These are phyloP conservation scores for Patella pellucida DNA, from an alignment of 2,888 invertebrate species.

Conservation along the genomic window DNA sequence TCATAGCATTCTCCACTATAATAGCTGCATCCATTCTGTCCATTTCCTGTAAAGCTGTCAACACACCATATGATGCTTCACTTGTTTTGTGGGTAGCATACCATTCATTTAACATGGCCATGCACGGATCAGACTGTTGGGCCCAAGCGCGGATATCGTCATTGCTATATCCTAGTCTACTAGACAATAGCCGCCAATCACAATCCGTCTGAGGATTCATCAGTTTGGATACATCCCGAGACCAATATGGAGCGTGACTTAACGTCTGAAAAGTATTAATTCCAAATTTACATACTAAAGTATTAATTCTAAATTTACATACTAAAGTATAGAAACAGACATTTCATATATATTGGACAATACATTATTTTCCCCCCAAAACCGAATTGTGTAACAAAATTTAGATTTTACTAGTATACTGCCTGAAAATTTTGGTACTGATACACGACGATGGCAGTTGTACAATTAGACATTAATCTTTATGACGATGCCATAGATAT, in stretches of 20 bases:
- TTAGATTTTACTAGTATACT: neutral
- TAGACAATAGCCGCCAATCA: slow-evolving; percentile 66
- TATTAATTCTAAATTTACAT: neutral
- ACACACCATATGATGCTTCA: slow-evolving; percentile 48
- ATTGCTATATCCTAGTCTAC: slow-evolving; percentile 63
- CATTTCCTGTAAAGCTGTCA: slow-evolving; percentile 64
- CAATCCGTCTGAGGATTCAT: slow-evolving; percentile 58
- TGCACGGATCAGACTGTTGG: slow-evolving; percentile 65
- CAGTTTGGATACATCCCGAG: slow-evolving; percentile 62
- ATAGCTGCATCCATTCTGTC: slow-evolving; percentile 59
- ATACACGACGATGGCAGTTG: no score
- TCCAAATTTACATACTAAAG: neutral
- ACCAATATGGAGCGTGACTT: slow-evolving; percentile 67
- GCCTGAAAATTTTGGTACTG: no score
- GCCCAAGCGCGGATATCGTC: slow-evolving; percentile 67
- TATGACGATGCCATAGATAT: no score
- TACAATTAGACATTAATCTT: no score
- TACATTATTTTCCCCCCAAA: neutral
- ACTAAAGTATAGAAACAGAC: neutral
- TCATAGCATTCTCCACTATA: slow-evolving; percentile 66
- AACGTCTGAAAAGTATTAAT: slow-evolving; percentile 51
- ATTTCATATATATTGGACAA: neutral
- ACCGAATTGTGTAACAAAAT: neutral
- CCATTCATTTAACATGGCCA: slow-evolving; percentile 68
- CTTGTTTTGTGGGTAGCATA: slow-evolving; percentile 60